A percentile compares a stretch with the other conserved stretches of the same genome.
These are phyloP conservation scores for Syncerus caffer DNA, from an alignment of 2,797 vertebrate genomes.

Conservation along the genomic window DNA sequence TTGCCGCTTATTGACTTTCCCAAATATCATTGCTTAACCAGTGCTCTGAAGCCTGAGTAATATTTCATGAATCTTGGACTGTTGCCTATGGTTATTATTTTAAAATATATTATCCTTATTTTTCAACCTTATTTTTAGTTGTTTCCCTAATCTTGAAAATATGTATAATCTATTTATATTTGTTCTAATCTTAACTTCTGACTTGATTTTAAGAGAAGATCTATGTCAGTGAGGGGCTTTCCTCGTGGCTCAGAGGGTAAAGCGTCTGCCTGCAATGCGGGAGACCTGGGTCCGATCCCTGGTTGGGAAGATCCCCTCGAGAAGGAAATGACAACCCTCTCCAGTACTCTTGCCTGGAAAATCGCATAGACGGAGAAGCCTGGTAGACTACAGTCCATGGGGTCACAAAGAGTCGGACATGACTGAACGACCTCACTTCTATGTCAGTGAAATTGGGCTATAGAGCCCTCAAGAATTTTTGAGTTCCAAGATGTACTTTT, in stretches of 20 bases:
- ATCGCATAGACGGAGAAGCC: background rate
- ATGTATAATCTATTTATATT: background rate
- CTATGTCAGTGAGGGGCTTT: background rate
- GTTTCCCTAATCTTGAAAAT: background rate
- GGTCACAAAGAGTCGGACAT: background rate
- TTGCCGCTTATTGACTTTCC: background rate
- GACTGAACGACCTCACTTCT: background rate
- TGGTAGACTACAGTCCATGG: background rate
- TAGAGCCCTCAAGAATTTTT: background rate
- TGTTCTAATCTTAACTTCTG: background rate
- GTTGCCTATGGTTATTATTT: background rate
- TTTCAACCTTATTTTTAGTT: background rate
- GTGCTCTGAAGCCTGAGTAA: background rate
- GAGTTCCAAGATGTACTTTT: background rate
- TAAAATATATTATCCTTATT: background rate
- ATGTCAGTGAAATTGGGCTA: background rate
- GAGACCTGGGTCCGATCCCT: background rate
- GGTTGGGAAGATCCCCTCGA: background rate
- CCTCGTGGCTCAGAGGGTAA: background rate
- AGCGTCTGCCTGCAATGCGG: background rate
- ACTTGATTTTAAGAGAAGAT: background rate
- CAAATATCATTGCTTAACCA: background rate
- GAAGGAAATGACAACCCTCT: background rate
- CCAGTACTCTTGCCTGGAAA: background rate
- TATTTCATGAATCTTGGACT: background rate